These are phyloP conservation scores for Montipora capitata DNA, from an alignment of 92 coral and sea anemone genomes.

Conservation along the genomic window DNA sequence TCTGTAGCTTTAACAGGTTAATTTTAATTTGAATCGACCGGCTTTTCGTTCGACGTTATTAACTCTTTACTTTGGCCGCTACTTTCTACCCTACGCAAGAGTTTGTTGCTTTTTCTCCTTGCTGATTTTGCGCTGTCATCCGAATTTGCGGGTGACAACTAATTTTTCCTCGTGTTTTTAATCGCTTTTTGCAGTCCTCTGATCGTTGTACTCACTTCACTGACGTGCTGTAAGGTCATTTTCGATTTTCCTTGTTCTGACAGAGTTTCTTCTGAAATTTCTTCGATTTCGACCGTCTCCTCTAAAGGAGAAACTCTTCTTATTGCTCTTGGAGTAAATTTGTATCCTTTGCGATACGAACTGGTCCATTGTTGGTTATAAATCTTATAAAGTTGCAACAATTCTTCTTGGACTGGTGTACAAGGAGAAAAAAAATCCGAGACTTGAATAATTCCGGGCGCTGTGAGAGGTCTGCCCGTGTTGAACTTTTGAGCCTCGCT, in stretches of 20 bases:
- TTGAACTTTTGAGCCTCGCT: not conserved
- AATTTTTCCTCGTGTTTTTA: constrained; percentile 14
- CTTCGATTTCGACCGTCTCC: constrained; percentile 6
- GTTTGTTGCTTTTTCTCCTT: not conserved
- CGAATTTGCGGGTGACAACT: constrained; percentile 23
- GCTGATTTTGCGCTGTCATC: constrained; percentile 22
- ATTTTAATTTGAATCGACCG: not conserved
- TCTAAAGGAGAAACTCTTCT: constrained; percentile 6
- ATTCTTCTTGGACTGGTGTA: constrained; percentile 71
- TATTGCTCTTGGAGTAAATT: constrained; percentile 34
- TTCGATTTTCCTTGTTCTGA: constrained; percentile 49
- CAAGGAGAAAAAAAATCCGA: constrained; percentile 61
- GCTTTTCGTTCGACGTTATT: not conserved
- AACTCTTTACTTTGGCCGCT: not conserved
- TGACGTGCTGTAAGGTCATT: constrained; percentile 63
- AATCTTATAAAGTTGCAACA: constrained; percentile 66
- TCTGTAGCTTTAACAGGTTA: not conserved
- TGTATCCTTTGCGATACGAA: constrained; percentile 84
- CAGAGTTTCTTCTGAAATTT: constrained; percentile 11
- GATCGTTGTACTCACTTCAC: constrained; percentile 67
- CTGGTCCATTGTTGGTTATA: constrained; percentile 83
- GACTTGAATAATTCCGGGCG: constrained; percentile 59
- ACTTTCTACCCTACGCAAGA: constrained; percentile 17
- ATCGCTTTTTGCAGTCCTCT: constrained; percentile 73
- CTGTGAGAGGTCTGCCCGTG: constrained; percentile 51